Base-by-base conservation (phyloP, 2,113 vertebrate species). In the Elaphurus davidianus region DNA sequence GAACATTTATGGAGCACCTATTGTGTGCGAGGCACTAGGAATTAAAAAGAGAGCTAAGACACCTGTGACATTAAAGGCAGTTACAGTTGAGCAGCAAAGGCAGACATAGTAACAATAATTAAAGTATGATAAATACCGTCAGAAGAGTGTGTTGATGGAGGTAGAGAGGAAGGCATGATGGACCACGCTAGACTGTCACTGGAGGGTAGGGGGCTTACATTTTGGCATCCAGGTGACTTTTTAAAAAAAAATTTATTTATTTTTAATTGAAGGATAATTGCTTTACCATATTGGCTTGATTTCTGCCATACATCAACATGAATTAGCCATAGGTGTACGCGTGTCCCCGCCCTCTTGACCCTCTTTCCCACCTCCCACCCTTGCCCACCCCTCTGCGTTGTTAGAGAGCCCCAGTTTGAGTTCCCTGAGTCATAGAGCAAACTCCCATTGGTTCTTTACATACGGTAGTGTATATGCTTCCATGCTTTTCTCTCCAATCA, bases 111-210 rank as follows among this genome's bases (percentile, higher is more conserved):
- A 36, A 23, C 15, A 23, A 8, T 27, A 62, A 64, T 13, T 52
- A 15, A 47, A 27, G 16, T 19, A 15, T 7, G 30, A 15, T 25
- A 14, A 54, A n/a, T 6, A 2, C 9, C 7, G 2, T 21, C 6
- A 1, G 2, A 23, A 5, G 52, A 40, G 54, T 6, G 14, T 57
- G 36, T 11, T 15, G 60, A 13, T 16, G 21, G 64, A 36, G 82
- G 19, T 13, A 4, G 36, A 47, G 40, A 27, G 7, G 17, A 36
- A 45, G 33, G 45, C 60, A 43, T 9, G 36, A 6, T 7, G 15
- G 14, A 2, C 5, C 40, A 8, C 7, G 0, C 17, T 5, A 27
- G 47, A 33, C 7, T 15, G 19, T 71, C 12, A 30, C 5, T 1
- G 30, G 74, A 33, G n/a, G 45, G 45, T 10, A 7, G 8, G 11